Conservation (phyloP, 2,797 vertebrate species). For the Phalanger gymnotis region DNA sequence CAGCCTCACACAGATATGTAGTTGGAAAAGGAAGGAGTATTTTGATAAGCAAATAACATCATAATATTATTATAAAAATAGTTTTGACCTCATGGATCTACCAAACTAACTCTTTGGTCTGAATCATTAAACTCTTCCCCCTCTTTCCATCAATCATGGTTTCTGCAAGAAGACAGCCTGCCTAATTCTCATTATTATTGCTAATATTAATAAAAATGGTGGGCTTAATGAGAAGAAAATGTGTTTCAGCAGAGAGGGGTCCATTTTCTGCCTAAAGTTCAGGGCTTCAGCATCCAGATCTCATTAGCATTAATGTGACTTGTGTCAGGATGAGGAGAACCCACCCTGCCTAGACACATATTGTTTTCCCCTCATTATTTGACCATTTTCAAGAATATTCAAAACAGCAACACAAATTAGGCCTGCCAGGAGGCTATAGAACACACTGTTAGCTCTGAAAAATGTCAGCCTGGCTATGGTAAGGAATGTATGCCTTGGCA, state of each 20-base stretch:
- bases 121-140: constrained; percentile 7
- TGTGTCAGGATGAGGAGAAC: constrained; percentile 34
- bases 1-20: not conserved
- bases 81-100: not conserved
- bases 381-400: constrained; percentile 69
- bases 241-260: constrained; percentile 31
- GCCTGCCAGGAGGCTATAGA: not conserved
- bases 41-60: not conserved
- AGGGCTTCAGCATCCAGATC: constrained; percentile 16
- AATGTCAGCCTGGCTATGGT: constrained; percentile 17
- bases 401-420: constrained; percentile 60
- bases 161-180: constrained; percentile 55
- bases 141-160: constrained; percentile 12
- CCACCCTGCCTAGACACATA: constrained; percentile 4
- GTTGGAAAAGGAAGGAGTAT: not conserved
- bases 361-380: constrained; percentile 65
- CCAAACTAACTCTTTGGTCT: constrained; percentile 39
- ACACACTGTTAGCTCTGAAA: constrained; percentile 24
- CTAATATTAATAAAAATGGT: constrained; percentile 68
- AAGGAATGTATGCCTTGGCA: constrained; percentile 24
- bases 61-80: not conserved
- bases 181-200: constrained; percentile 64
- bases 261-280: constrained; percentile 37
- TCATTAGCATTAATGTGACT: constrained; percentile 64
- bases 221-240: constrained; percentile 66